Base-by-base conservation (phyloP, 2,113 vertebrate species). In the Perca schrenkii region DNA sequence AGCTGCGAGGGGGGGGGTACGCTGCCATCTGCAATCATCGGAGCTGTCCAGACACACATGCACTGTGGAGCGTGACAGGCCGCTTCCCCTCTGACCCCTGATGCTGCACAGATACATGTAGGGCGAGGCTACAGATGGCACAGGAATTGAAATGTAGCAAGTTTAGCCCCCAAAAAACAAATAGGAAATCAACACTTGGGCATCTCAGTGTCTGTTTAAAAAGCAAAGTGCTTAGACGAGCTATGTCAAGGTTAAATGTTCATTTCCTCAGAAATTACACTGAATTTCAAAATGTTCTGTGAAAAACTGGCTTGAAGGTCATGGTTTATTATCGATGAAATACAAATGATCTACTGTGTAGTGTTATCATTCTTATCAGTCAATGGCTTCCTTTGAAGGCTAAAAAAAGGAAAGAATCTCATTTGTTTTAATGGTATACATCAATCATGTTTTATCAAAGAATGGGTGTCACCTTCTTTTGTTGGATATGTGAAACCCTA, bases 1-100 rank as follows among this genome's bases (percentile, higher is more conserved):
- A 88, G 87, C 87, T 92, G 89, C 14, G 40, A 73, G 73, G 63
- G 75, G 68, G 73, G 63, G 68, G 52, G 77, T 47, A 54, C 13
- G 15, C 71, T 75, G 75, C 68, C 15, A 16, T 58, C 73, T 77
- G 71, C 70, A 36, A 74, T 79, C 81, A 84, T 77, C 40, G 1
- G 14, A 67, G 34, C 73, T 77, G 60, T 83, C 67, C 67, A 63
- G 67, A 47, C 47, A 58, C 78, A 67, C 80, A 46, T 56, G 73
- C 80, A 47, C 36, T 49, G 43, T 36, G 68, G 73, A 79, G 81
- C 75, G 25, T 82, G 77, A 85, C 79, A 66, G 82, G 67, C 7
- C 0, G 36, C 50, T 61, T 80, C 54, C 57, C 62, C 25, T 70
- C 47, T 82, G 79, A 82, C 50, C 77, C 25, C 12, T 0, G 0